A percentile compares a stretch with the other conserved stretches of the same genome.
These are phyloP conservation scores for Myotis vivesi DNA, from an alignment of 2,797 vertebrate genomes.

Conservation along the genomic window DNA sequence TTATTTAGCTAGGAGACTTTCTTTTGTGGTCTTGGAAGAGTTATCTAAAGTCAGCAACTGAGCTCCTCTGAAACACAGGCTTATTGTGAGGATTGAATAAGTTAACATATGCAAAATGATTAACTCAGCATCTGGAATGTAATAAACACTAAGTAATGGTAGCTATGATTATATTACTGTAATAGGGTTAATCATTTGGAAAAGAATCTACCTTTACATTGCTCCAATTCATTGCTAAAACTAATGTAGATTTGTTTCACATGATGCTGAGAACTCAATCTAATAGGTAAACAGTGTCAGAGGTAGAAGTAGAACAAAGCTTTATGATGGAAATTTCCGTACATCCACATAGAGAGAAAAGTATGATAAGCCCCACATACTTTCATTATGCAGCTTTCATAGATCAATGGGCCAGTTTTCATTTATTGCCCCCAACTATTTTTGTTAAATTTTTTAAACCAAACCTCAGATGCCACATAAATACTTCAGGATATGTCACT, in stretches of 20 bases:
- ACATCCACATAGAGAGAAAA: neutral
- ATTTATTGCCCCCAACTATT: neutral
- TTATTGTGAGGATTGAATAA: constrained; percentile 1
- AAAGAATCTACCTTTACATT: neutral
- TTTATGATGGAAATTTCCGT: neutral
- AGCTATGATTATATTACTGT: neutral
- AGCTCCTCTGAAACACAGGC: neutral
- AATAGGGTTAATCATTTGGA: neutral
- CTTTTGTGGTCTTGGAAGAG: neutral
- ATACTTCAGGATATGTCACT: neutral
- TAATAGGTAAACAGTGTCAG: neutral
- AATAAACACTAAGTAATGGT: neutral
- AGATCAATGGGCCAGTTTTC: neutral
- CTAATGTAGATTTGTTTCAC: neutral
- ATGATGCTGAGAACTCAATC: neutral
- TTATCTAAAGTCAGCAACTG: neutral
- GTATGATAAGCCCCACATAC: neutral
- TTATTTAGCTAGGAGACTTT: neutral
- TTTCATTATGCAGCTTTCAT: neutral
- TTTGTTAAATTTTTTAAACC: neutral
- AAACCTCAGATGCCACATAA: neutral
- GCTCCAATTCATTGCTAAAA: neutral
- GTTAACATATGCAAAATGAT: neutral
- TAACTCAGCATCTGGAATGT: neutral
- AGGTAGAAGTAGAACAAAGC: neutral